Conservation (phyloP, 1,140 invertebrate species). For the Orchestia grillus region DNA sequence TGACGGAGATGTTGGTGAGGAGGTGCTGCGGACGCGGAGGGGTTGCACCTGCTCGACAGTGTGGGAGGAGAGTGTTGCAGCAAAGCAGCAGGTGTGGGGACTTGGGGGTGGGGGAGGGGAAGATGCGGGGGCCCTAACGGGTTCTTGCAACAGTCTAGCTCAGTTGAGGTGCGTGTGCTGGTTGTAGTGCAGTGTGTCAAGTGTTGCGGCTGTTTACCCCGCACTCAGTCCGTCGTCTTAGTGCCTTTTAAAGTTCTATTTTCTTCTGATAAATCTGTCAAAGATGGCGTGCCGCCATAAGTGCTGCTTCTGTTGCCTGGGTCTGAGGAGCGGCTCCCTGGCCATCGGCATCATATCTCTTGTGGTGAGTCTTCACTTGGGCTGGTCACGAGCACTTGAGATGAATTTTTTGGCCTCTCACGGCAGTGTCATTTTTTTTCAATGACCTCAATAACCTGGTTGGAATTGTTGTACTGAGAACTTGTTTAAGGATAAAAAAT, state of each 20-base stretch:
- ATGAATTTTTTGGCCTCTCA: background rate
- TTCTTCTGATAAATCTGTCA: background rate
- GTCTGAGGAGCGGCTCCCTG: constrained; percentile 58
- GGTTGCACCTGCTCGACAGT: background rate
- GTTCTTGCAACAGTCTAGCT: constrained; percentile 14
- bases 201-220: background rate
- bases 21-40: background rate
- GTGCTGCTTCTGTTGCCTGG: constrained; percentile 61
- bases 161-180: background rate
- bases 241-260: background rate
- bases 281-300: constrained; percentile 59
- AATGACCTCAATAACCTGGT: background rate
- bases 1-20: no score
- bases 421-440: background rate
- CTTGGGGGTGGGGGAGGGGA: background rate
- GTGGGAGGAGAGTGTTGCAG: constrained; percentile 4
- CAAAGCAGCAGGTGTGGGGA: background rate
- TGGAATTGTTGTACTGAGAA: background rate
- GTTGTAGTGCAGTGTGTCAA: background rate
- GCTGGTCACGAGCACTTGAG: constrained; percentile 1
- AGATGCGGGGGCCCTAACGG: constrained; percentile 16
- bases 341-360: constrained; percentile 61
- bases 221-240: background rate
- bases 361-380: constrained; percentile 57
- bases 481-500: background rate